These are phyloP conservation scores for Trissolcus japonicus DNA, from an alignment of 2,888 invertebrate species.

Conservation along the genomic window DNA sequence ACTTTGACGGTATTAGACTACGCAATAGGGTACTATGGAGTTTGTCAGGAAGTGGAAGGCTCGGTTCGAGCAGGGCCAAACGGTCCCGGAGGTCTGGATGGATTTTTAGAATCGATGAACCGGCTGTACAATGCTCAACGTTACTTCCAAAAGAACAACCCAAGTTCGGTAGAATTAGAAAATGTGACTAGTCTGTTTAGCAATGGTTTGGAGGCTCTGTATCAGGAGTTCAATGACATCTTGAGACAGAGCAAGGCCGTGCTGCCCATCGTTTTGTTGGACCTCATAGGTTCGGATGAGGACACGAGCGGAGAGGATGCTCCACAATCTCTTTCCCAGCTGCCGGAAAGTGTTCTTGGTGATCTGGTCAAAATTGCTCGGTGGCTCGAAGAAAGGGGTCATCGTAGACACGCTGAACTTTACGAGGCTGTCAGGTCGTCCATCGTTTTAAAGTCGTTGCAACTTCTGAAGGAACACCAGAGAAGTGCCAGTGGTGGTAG, in stretches of 20 bases:
- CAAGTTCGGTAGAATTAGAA: constrained; percentile 94
- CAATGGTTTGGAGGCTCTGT: constrained; percentile 89
- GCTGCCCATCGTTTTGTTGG: constrained; percentile 90
- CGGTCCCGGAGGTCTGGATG: constrained; percentile 75
- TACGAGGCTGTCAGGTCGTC: constrained; percentile 86
- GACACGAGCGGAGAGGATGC: constrained; percentile 81
- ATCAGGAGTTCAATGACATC: constrained; percentile 91
- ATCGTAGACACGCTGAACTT: constrained; percentile 85
- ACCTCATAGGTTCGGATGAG: constrained; percentile 91
- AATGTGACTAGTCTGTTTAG: constrained; percentile 90
- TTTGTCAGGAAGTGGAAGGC: constrained; percentile 92
- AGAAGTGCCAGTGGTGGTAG: constrained; percentile 86
- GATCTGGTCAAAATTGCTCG: constrained; percentile 87
- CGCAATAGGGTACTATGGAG: constrained; percentile 96
- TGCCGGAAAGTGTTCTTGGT: constrained; percentile 83
- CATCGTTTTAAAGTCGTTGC: constrained; percentile 85
- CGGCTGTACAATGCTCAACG: constrained; percentile 90
- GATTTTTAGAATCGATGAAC: constrained; percentile 85
- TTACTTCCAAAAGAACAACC: constrained; percentile 95
- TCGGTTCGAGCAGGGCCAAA: constrained; percentile 90
- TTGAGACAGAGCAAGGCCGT: constrained; percentile 91
- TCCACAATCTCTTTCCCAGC: constrained; percentile 80
- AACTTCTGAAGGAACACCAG: constrained; percentile 87
- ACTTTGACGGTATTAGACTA: constrained; percentile 92
- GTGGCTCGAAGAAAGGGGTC: constrained; percentile 89